Evolutionary conservation across 2,888 invertebrate species (phyloP).

Genomic region (Eupithecia subfuscata): DNA sequence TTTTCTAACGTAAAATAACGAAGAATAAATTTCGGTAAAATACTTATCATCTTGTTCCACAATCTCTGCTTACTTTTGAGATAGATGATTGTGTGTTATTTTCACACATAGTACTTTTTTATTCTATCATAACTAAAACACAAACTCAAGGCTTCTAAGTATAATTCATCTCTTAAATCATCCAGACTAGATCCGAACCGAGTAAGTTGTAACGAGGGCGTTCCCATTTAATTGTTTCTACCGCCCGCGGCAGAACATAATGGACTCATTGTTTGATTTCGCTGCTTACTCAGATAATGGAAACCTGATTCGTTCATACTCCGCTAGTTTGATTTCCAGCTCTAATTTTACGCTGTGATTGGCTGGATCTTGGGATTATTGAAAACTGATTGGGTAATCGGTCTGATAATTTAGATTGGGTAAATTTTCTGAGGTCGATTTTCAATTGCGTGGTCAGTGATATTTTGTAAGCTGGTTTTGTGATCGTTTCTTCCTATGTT

Average conservation of each 20-base stretch:
- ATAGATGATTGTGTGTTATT: too few relatives aligned
- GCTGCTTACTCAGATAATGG: conserved; percentile 37
- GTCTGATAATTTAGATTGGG: conserved; percentile 8
- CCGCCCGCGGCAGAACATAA: conserved; percentile 35
- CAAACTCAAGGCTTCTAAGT: background rate
- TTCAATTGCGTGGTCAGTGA: background rate
- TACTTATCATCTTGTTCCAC: too few relatives aligned
- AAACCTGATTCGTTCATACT: conserved; percentile 33
- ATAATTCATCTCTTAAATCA: background rate
- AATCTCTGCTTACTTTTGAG: too few relatives aligned
- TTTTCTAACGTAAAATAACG: too few relatives aligned
- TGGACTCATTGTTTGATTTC: conserved; percentile 47
- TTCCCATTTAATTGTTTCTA: conserved; percentile 44
- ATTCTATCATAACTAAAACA: too few relatives aligned
- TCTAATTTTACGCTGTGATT: conserved; percentile 25
- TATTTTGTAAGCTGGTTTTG: background rate
- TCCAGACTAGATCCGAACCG: background rate
- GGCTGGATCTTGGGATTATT: conserved; percentile 4
- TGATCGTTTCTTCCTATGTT: background rate
- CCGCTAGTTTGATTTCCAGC: conserved; percentile 17
- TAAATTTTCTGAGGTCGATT: background rate
- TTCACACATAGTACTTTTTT: too few relatives aligned
- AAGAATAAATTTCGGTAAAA: too few relatives aligned
- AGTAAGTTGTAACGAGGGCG: conserved; percentile 41
- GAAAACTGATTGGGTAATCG: conserved; percentile 5